Base-by-base conservation (phyloP, 1,140 invertebrate genomes). In the Thaumatotibia leucotreta region DNA sequence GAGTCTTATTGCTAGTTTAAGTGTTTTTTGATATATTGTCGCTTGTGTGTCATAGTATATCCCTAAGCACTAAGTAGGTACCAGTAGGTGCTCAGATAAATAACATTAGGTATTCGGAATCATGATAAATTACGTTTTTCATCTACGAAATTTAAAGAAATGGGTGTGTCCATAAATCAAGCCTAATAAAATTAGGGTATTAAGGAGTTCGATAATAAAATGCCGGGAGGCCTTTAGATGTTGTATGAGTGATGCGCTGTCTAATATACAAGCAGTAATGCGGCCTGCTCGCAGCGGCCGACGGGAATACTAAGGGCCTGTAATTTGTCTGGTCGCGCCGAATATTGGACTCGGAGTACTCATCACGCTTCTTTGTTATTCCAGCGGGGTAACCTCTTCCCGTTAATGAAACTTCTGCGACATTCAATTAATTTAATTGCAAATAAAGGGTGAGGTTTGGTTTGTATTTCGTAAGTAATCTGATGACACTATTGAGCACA, bases 401-500 rank as follows among this genome's bases (percentile, higher is more conserved):
- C 67, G 66, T 70, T 77, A 77, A 77, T 73, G 73, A 76, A 77
- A 77, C 68, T 69, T 70, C 64, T 62, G 68, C 64, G 74, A 68
- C 65, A 63, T 70, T 61, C 68, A 76, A 74, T 72, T 76, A 76
- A 74, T 76, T 76, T 74, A 63, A 70, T 74, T 68, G 68, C 66
- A 70, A 68, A 65, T 72, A 70, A 68, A 68, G 67, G 66, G 66
- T 58, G 52, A 24, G 23, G 52, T 49, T 32, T 29, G 58, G 32
- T 35, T 49, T 11, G 62, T 66, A 70, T 58, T 58, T 31, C 29
- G 23, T 14, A 58, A 52, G 50, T 54, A 17, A 22, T 58, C 29
- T n/a, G 52, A 27, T 58, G 52, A 58, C 61, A 62, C 61, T 35
- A n/a, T n/a, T n/a, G n/a, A 32, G 29, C 39, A 20, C 17, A 45